Base-by-base conservation (phyloP, 2,113 vertebrate species). In the Pseudopodoces humilis region DNA sequence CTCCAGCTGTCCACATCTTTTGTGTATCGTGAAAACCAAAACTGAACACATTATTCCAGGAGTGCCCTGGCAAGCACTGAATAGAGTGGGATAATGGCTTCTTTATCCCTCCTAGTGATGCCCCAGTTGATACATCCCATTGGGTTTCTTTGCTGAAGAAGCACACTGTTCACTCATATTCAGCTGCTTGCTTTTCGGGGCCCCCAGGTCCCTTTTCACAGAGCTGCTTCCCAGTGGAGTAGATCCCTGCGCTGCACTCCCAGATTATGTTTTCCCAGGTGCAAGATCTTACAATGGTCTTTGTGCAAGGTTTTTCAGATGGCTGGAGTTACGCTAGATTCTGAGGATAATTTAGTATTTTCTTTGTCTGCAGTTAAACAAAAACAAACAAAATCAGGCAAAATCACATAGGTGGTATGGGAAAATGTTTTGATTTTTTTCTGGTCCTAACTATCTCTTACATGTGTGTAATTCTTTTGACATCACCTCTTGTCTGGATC, bases 111-210 rank as follows among this genome's bases (percentile, higher is more conserved):
- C n/a, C 11, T 31, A 21, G 15, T n/a, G 60, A 53, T 89, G 69
- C 6, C n/a, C 30, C 15, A 60, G 62, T 53, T 46, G 46, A 25
- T 68, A 25, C 20, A 53, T n/a, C 24, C 7, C 2, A 0, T 3
- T 31, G 30, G 28, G 20, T 68, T 68, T 82, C 24, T 60, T 60
- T 53, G 39, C 78, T 82, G 62, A 47, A 75, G 53, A 17, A 68
- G 14, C 53, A 37, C 33, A 41, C 28, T 88, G 23, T 46, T 60
- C 28, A 30, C 33, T 46, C 13, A n/a, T n/a, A 39, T 25, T 46
- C 39, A 60, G 53, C n/a, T 75, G 13, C 19, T n/a, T 75, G 6
- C 46, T 68, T 65, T 46, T 67, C 62, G 20, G 46, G 20, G 27
- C 9, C 20, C 13, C n/a, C 46, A 52, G 13, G 20, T 65, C 22